A percentile compares a stretch with the other conserved stretches of the same genome.
phyloP scores from a whole-genome alignment of 2,797 vertebrate species.

The Dicrostonyx torquatus region DNA sequence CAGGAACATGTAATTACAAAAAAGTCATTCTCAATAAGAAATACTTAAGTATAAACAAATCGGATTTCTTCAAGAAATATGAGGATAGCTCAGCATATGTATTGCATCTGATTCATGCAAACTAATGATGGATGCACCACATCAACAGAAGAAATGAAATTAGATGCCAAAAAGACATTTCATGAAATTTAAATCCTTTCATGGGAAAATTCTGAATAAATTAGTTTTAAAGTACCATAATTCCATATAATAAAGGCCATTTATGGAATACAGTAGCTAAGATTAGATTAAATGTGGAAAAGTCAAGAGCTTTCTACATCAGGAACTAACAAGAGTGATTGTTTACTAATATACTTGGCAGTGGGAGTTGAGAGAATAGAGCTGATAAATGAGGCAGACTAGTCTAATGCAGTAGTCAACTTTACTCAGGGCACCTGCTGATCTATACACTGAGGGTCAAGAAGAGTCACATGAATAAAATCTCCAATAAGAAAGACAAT shows the following conservation, averaged over 20 bases:
- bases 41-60: neutral
- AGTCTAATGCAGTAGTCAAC: no score
- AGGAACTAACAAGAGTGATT: neutral
- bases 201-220: neutral
- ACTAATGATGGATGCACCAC: no score
- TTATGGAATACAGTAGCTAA: neutral
- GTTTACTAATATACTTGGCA: neutral
- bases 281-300: neutral
- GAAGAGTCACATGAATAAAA: neutral
- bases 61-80: neutral
- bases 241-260: neutral
- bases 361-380: neutral
- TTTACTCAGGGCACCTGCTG: accelerated
- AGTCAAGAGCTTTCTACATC: neutral
- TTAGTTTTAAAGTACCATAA: neutral
- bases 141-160: neutral
- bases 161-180: neutral
- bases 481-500: neutral
- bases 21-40: neutral
- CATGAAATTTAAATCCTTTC: neutral
- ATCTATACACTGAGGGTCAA: no score
- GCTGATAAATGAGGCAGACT: neutral
- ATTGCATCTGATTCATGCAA: neutral
- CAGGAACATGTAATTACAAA: neutral
- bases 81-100: neutral